Percentiles rank a stretch among this genome's conserved stretches.
These are phyloP conservation scores for Andrena chrysosceles DNA, from an alignment of 2,888 invertebrate genomes.

Conservation along the genomic window DNA sequence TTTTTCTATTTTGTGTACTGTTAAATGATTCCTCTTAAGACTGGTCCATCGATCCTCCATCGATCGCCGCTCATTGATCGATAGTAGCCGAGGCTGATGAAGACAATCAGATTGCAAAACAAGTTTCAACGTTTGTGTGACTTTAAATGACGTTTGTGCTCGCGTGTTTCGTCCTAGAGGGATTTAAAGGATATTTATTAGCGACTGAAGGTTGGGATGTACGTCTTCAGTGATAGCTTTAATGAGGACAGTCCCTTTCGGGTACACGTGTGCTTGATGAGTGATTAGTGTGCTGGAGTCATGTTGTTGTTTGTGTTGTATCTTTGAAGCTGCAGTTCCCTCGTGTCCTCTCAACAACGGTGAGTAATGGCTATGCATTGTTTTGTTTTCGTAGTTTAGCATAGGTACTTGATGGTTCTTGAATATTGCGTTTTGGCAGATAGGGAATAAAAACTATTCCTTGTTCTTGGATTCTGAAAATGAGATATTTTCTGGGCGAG, in stretches of 20 bases:
- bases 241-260: not conserved
- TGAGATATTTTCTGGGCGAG: not conserved
- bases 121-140: not conserved
- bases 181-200: not conserved
- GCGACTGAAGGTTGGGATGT: not conserved
- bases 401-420: not conserved
- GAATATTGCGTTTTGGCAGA: not conserved
- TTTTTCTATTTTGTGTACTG: not conserved
- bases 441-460: not conserved
- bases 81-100: too few species aligned
- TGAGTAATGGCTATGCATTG: conserved; percentile 23
- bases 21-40: not conserved
- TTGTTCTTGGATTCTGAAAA: not conserved
- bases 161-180: not conserved
- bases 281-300: conserved; percentile 58
- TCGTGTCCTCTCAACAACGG: not conserved
- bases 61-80: conserved; percentile 2
- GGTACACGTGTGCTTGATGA: conserved; percentile 45
- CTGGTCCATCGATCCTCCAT: conserved; percentile 7
- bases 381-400: not conserved
- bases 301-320: conserved; percentile 2
- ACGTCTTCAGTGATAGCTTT: conserved; percentile 23
- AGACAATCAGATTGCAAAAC: not conserved
- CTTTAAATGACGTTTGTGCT: not conserved
- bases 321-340: not conserved